Base-by-base conservation (phyloP, 2,113 vertebrate genomes). In the Oncorhynchus tshawytscha region DNA sequence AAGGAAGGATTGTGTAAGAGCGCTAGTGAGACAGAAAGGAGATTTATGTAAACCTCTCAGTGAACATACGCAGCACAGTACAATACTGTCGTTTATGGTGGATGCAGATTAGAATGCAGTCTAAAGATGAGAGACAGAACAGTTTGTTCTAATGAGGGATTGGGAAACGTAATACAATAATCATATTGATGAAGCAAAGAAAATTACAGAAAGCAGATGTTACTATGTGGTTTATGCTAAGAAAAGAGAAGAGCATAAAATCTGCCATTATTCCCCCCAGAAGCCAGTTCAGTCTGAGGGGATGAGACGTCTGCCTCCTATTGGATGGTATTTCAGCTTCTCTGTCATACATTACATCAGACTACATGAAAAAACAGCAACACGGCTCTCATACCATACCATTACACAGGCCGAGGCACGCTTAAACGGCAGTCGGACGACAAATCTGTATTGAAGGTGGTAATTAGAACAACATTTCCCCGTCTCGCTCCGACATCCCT, bases 391-490 rank as follows among this genome's bases (percentile, higher is more conserved):
- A 82, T 75, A 78, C 81, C 67, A 75, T 45, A 45, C 82, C 89
- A 90, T 92, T 86, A 91, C 81, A 85, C 73, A 65, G 86, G 77
- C 81, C 76, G 82, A 80, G 18, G 78, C 82, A 81, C 72, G n/a
- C 79, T 84, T 81, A 79, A 88, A 86, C 85, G 84, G 79, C 64
- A 76, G 84, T 79, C 64, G 79, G 88, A 90, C 85, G 85, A 92
- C 91, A 90, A 89, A 89, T 81, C 85, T 84, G 78, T 89, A 92
- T 91, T 82, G 87, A 89, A 92, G 84, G 85, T 90, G 65, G 88
- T 93, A 94, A 94, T 93, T 90, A 87, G 87, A 92, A 92, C 88
- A 94, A 90, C 87, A 87, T 93, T 93, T 90, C 73, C 39, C 9
- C 9, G 39, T 12, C 39, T 45, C 9, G 9, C 9, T 49, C 81